Evolutionary conservation across 2,113 vertebrate genomes (phyloP).

Genomic region (Stercorarius parasiticus): DNA sequence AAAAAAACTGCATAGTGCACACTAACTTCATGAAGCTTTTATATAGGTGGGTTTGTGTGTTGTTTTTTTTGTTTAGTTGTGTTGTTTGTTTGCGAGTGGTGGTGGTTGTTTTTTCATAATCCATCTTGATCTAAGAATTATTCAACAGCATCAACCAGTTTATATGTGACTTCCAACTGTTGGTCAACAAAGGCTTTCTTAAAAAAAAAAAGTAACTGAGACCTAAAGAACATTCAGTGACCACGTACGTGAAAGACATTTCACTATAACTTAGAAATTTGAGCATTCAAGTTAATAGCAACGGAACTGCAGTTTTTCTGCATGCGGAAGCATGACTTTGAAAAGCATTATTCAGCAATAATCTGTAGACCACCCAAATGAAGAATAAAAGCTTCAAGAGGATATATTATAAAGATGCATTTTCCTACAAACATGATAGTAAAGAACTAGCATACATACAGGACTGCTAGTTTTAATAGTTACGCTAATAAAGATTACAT

Average conservation of each 20-base stretch:
- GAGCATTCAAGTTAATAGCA: neutral
- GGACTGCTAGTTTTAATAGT: neutral
- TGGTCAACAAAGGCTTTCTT: neutral
- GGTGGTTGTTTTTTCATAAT: neutral
- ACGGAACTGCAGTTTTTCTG: neutral
- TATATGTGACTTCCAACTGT: neutral
- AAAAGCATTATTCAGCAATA: neutral
- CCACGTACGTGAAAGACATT: neutral
- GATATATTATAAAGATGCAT: neutral
- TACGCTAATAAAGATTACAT: neutral
- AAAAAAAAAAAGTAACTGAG: neutral
- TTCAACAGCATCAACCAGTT: neutral
- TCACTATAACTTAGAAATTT: neutral
- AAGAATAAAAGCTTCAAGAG: neutral
- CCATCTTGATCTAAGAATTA: neutral
- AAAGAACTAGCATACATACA: neutral
- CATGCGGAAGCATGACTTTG: neutral
- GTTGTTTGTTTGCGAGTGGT: neutral
- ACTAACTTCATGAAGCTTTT: neutral
- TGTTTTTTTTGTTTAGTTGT: neutral
- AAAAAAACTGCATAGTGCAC: neutral
- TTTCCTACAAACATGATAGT: neutral
- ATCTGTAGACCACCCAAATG: neutral
- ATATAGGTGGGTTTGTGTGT: fast-evolving
- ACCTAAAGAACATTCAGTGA: neutral